Evolutionary conservation across 2,797 vertebrate species (phyloP), one percentile per base, ranked within the genome.

Genomic region (Poeciliopsis presidionis): DNA sequence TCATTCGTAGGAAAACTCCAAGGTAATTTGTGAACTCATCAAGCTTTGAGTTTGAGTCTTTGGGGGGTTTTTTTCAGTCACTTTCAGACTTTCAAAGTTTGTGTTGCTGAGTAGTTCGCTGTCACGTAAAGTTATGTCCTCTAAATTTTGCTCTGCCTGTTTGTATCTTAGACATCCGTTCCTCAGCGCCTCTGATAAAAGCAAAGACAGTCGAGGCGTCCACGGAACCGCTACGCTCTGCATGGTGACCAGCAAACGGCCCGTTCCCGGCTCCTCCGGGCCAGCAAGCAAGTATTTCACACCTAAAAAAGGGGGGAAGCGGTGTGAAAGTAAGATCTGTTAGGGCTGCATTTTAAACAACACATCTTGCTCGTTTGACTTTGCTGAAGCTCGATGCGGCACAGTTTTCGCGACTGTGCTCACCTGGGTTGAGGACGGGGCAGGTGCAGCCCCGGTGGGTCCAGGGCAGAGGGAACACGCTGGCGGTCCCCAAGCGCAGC

Each of bases 401-500:
- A 12, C 14, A 6, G 2, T 39, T 16, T 74, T 53, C 22, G 86
- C n/a, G 76, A 1, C 5, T 33, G 6, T 33, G 78, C 75, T 67
- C 91, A 97, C 97, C 97, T 84, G 97, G 97, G 89, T 98, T 98
- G 36, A 98, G 94, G 80, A 98, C 94, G 5, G 97, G 97, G 85
- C 97, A 98, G 74, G 97, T 98, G 84, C 97, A 98, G 45, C 97
- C 97, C 0, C 96, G 96, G 84, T 96, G 96, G 82, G 97, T 98
- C 97, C 97, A 98, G 78, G 97, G 96, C 86, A 97, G 92, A 7
- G 97, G 97, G 84, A 95, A 98, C 76, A 98, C 93, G 69, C 92
- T 97, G 89, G 95, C 90, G 75, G 95, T 97, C 71, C 94, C 97
- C 72, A 93, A 88, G 33, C 88, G 80, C 46, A 97, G 95, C 5